Evolutionary conservation across 2,113 vertebrate species (phyloP), one percentile per base, ranked within the genome.

Genomic region (Mystacornis crossleyi): DNA sequence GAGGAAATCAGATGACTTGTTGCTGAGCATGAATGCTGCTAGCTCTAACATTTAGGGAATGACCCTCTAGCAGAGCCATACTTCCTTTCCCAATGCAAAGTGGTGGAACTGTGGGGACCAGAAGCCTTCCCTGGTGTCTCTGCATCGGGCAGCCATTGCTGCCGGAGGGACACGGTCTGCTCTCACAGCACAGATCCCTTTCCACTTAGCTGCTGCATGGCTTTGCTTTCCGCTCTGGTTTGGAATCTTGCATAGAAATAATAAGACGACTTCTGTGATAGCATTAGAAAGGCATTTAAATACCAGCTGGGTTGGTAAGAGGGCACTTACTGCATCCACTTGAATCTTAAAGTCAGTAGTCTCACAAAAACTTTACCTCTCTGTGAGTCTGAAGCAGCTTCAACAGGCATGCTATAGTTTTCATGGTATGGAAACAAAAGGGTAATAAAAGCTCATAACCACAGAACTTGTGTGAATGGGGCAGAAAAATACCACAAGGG

Each of bases 151-250:
- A 75, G 4, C 5, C 28, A 26, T 14, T 45, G 7, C 28, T 53
- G 6, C 16, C 78, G 36, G 17, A 40, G 9, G 11, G 3, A 26
- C 17, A 16, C 0, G 0, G 9, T 36, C 53, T 54, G 25, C 2
- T 1, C 8, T 7, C 26, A 45, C 18, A 42, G 14, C 19, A 31
- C 12, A 31, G 24, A 48, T 5, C 6, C 14, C 15, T 71, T 90
- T 83, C 24, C 31, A 51, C 8, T 53, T 24, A 33, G 18, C 10
- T 69, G 31, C 24, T 75, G 16, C n/a, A 66, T 67, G 24, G 31
- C 33, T 82, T 61, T 81, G 9, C 34, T 40, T 82, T 64, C 47
- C 18, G 23, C 5, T 75, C 24, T 31, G 23, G 7, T 65, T 73
- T 50, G 38, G 38, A 64, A 19, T 9, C 11, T 28, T n/a, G 10